Conservation (phyloP, 2,113 vertebrate species). For the Mus spicilegus region DNA sequence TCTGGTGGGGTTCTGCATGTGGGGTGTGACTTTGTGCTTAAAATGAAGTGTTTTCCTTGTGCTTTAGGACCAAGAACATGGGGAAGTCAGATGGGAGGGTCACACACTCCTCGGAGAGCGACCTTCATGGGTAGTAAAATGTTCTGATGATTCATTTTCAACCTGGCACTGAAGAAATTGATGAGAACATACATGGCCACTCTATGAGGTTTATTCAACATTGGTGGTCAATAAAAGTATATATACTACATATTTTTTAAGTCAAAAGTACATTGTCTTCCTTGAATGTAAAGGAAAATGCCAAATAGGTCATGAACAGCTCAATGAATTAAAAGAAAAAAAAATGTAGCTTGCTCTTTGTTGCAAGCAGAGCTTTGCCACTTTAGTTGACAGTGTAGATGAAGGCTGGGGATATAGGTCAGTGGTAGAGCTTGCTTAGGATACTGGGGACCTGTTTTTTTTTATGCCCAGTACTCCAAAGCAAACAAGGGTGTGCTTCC, state of each 20-base stretch:
- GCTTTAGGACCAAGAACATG: background rate
- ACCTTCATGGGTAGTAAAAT: background rate
- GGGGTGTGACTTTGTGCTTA: constrained; percentile 14
- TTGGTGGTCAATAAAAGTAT: background rate
- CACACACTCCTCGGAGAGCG: background rate
- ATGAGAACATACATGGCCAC: background rate
- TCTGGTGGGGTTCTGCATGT: background rate
- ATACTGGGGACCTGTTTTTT: background rate
- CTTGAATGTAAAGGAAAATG: constrained; percentile 23
- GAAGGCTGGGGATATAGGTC: background rate
- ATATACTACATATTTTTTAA: background rate
- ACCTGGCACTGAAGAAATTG: background rate
- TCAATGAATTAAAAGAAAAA: background rate
- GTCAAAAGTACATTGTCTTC: background rate
- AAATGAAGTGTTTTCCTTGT: background rate
- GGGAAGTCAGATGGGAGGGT: background rate
- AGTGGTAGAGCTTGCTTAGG: background rate
- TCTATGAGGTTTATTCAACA: background rate
- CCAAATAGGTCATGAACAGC: background rate
- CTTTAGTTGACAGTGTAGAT: background rate
- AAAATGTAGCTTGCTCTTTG: background rate
- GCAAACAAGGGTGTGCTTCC: background rate
- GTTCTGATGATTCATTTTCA: background rate
- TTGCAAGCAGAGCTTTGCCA: background rate
- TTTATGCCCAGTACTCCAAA: background rate